Conservation (phyloP, 2,113 vertebrate species). For the Oncorhynchus clarkii region DNA sequence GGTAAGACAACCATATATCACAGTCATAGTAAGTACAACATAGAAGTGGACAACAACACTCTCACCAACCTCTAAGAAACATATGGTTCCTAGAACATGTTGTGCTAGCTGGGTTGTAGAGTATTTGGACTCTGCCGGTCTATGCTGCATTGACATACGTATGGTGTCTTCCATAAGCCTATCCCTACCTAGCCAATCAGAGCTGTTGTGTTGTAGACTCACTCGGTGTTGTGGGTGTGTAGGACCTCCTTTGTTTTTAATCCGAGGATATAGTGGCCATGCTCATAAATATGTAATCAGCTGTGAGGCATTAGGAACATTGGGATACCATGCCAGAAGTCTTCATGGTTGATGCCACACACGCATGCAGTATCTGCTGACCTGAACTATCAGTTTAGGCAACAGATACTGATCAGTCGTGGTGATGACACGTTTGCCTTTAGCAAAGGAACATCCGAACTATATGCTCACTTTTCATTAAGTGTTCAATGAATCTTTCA, state of each 20-base stretch:
- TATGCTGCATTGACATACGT: no score
- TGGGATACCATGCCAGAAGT: slow-evolving; percentile 34
- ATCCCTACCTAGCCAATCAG: no score
- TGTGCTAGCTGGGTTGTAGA: no score
- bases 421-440: not conserved
- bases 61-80: no score
- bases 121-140: no score
- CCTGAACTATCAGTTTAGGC: slow-evolving; percentile 39
- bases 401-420: slow-evolving; percentile 10
- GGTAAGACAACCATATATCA: no score
- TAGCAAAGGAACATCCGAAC: not conserved
- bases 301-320: slow-evolving; percentile 45
- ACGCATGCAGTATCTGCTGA: slow-evolving; percentile 13
- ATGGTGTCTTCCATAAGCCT: no score
- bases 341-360: slow-evolving; percentile 25
- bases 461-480: slow-evolving; percentile 13
- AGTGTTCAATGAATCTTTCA: slow-evolving; percentile 35
- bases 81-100: no score
- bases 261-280: slow-evolving; percentile 20
- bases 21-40: no score
- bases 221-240: not conserved
- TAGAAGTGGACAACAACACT: no score
- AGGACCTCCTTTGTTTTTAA: slow-evolving; percentile 6
- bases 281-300: slow-evolving; percentile 34
- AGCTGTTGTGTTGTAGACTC: not conserved